Conservation (phyloP, 2,113 vertebrate genomes). For the Pampusana beccarii region DNA sequence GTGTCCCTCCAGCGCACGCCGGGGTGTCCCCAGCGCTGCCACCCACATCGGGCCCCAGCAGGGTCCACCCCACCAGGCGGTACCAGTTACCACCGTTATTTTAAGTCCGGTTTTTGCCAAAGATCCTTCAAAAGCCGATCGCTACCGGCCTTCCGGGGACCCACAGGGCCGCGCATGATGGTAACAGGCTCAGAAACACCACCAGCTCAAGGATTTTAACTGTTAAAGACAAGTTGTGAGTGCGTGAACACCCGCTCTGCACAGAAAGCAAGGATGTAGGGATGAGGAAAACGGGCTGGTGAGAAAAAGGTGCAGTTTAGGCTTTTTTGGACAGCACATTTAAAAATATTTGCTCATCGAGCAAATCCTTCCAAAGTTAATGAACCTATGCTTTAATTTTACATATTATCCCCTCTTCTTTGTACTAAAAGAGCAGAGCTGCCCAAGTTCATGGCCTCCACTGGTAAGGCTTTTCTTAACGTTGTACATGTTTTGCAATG, state of each 20-base stretch:
- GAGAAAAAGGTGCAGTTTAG: neutral
- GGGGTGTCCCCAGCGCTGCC: neutral
- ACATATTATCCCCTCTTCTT: neutral
- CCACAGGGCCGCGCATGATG: accelerated
- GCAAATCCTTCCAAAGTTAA: neutral
- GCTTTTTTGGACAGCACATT: neutral
- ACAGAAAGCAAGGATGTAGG: no score
- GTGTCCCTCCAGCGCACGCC: neutral
- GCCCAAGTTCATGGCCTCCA: neutral
- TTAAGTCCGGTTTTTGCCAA: neutral
- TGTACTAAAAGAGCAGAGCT: neutral
- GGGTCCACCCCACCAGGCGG: accelerated
- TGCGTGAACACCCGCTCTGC: neutral
- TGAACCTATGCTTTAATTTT: neutral
- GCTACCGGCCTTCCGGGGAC: neutral
- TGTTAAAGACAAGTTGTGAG: no score
- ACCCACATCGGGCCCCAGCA: accelerated
- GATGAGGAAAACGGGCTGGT: neutral
- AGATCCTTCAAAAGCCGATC: neutral
- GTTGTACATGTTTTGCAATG: neutral
- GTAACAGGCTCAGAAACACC: neutral
- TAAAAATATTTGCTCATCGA: no score
- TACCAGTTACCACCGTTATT: accelerated
- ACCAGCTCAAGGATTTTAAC: no score
- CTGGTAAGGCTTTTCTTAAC: neutral